Evolutionary conservation across 2,113 vertebrate genomes (phyloP).

Genomic region (Psittacula cyanocephala): DNA sequence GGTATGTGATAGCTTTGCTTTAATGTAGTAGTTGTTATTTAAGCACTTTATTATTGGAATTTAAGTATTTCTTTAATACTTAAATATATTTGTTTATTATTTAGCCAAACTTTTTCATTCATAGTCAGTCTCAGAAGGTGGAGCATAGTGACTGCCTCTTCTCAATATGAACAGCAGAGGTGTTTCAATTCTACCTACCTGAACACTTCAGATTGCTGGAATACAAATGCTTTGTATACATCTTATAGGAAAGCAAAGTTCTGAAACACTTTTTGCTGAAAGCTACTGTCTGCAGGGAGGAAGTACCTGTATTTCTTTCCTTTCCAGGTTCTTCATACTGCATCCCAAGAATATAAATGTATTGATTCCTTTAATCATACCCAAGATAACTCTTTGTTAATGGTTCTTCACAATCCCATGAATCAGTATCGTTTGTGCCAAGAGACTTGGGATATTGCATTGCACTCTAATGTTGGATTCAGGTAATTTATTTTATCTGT

Average conservation of each 20-base stretch:
- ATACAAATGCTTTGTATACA: not conserved
- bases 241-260: not conserved
- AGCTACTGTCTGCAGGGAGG: not conserved
- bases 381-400: conserved; percentile 81
- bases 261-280: not conserved
- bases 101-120: not conserved
- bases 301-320: not conserved
- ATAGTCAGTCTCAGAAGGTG: not conserved
- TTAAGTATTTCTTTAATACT: not conserved
- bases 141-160: not conserved
- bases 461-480: conserved; percentile 91
- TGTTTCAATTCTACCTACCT: not conserved
- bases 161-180: not conserved
- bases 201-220: not conserved
- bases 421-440: conserved; percentile 69
- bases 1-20: not conserved
- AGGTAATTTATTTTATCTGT: conserved; percentile 75
- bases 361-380: conserved; percentile 82
- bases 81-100: not conserved
- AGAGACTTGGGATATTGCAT: conserved; percentile 81
- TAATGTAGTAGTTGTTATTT: not conserved
- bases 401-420: conserved; percentile 91
- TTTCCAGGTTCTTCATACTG: conserved; percentile 83
- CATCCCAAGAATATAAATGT: conserved; percentile 79
- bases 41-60: not conserved